phyloP scores from a whole-genome alignment of 30 jellyfish, hydroid and myxozoan genomes.

The Mastigias papua region DNA sequence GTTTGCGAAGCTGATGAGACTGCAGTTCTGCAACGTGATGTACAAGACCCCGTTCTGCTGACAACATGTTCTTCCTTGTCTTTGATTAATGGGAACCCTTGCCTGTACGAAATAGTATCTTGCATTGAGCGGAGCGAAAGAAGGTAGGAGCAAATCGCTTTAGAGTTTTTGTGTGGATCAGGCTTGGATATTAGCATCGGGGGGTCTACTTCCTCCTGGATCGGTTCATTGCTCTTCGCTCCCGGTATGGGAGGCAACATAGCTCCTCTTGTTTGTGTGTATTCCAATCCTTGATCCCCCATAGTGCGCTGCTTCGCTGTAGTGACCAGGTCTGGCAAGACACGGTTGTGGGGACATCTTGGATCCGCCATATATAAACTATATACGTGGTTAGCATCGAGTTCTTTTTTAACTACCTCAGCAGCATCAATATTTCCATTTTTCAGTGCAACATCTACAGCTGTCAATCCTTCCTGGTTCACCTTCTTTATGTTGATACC shows the following conservation, averaged over 20 bases:
- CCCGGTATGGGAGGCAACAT: background rate
- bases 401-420: constrained; percentile 12
- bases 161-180: constrained; percentile 21
- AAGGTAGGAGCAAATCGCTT: constrained; percentile 37
- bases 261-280: background rate
- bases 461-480: constrained; percentile 37
- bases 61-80: background rate
- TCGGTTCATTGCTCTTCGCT: background rate
- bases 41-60: background rate
- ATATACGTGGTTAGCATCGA: background rate
- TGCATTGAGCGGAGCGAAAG: constrained; percentile 48
- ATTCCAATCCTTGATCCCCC: background rate
- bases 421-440: constrained; percentile 8
- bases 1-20: constrained; percentile 7
- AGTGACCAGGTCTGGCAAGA: background rate
- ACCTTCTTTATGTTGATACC: background rate
- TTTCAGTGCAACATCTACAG: constrained; percentile 17
- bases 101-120: constrained; percentile 22
- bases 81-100: constrained; percentile 15
- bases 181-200: background rate
- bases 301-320: background rate
- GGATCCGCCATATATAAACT: background rate
- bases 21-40: constrained; percentile 4
- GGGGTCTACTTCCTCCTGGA: background rate
- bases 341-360: background rate